These are phyloP conservation scores for Synanthedon myopaeformis DNA, from an alignment of 2,888 invertebrate species.

Conservation along the genomic window DNA sequence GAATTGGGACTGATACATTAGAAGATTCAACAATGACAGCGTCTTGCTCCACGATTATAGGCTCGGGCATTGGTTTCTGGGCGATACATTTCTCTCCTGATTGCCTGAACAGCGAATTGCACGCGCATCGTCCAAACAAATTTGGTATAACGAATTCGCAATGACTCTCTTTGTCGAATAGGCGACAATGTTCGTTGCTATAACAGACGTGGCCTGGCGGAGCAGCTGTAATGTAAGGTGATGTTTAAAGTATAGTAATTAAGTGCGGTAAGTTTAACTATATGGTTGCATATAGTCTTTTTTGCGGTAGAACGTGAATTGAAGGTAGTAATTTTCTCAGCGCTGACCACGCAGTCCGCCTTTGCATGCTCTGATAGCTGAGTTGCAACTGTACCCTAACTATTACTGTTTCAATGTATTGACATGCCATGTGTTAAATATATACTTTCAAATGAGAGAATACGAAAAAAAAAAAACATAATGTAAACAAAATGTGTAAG, in stretches of 20 bases:
- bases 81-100: slow-evolving; percentile 74
- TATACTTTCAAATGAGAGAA: background rate
- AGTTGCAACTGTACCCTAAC: background rate
- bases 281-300: background rate
- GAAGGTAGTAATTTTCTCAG: slow-evolving; percentile 32
- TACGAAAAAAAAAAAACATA: no score
- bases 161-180: slow-evolving; percentile 85
- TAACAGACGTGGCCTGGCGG: slow-evolving; percentile 89
- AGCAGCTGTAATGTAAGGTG: slow-evolving; percentile 72
- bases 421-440: background rate
- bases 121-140: slow-evolving; percentile 89
- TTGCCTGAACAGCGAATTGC: slow-evolving; percentile 76
- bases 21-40: slow-evolving; percentile 21
- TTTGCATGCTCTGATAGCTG: slow-evolving; percentile 43
- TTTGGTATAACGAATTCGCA: slow-evolving; percentile 92
- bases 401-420: background rate
- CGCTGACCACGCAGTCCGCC: slow-evolving; percentile 31
- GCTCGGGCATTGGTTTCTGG: slow-evolving; percentile 39
- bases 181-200: slow-evolving; percentile 88
- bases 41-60: slow-evolving; percentile 51
- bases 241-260: background rate
- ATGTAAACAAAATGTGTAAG: no score
- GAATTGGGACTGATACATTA: slow-evolving; percentile 18
- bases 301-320: background rate
- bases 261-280: background rate